These are phyloP conservation scores for Bovichtus diacanthus DNA, from an alignment of 2,797 vertebrate genomes.

Conservation along the genomic window DNA sequence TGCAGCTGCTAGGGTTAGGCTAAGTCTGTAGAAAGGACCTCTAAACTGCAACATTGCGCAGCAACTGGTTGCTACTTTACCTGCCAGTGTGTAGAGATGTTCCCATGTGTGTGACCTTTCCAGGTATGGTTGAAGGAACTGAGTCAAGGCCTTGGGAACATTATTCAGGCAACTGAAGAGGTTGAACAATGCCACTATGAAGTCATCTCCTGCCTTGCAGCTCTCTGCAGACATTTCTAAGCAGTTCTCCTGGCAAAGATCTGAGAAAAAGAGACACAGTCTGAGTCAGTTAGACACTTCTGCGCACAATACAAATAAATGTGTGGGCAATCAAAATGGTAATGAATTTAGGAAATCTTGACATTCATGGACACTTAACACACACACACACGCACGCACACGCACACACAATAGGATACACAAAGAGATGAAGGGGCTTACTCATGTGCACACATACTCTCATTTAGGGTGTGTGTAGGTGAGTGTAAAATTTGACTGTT, in stretches of 20 bases:
- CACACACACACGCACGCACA: conserved; percentile 8
- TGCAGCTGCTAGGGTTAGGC: background rate
- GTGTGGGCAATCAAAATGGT: conserved; percentile 39
- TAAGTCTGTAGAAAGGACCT: conserved; percentile 2
- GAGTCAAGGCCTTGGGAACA: conserved; percentile 88
- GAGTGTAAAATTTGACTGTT: conserved; percentile 22
- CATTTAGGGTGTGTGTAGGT: conserved; percentile 16
- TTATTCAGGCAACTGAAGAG: conserved; percentile 87
- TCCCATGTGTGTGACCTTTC: conserved; percentile 90
- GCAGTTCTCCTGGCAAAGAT: conserved; percentile 72
- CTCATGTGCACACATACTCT: conserved; percentile 2
- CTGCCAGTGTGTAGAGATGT: conserved; percentile 89
- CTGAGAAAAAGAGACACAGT: conserved; percentile 57
- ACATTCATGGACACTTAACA: conserved; percentile 39
- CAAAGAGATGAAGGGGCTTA: conserved; percentile 28
- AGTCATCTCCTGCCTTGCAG: conserved; percentile 73
- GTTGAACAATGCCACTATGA: conserved; percentile 87
- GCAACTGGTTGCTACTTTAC: conserved; percentile 78
- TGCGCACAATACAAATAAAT: conserved; percentile 40
- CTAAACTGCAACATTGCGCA: conserved; percentile 12
- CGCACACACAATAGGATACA: conserved; percentile 35
- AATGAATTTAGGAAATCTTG: conserved; percentile 39
- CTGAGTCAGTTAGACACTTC: conserved; percentile 33
- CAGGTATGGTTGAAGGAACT: conserved; percentile 89
- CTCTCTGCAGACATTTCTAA: conserved; percentile 61